Evolutionary conservation across 1,140 invertebrate genomes (phyloP).

Genomic region (Macrocentrus cingulum): DNA sequence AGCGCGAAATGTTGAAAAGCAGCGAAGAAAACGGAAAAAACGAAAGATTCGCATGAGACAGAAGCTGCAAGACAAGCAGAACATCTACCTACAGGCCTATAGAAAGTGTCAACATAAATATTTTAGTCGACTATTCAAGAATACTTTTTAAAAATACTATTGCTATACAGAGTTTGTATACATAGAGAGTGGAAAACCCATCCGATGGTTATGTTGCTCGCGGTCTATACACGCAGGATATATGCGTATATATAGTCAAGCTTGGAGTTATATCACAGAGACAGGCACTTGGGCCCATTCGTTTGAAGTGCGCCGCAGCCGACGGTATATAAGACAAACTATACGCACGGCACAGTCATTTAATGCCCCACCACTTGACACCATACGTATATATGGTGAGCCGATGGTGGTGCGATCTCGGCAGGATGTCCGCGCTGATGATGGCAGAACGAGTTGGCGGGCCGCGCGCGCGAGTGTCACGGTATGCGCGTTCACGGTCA

Average conservation of each 20-base stretch:
- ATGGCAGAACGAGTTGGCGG: not conserved
- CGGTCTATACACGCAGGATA: not conserved
- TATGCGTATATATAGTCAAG: slow-evolving; percentile 6
- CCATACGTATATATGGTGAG: slow-evolving; percentile 36
- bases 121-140: too few relatives aligned
- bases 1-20: too few relatives aligned
- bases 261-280: slow-evolving; percentile 57
- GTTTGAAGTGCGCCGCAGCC: slow-evolving; percentile 56
- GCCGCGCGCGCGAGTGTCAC: slow-evolving; percentile 11
- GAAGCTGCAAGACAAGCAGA: too few relatives aligned
- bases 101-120: too few relatives aligned
- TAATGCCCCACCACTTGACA: slow-evolving; percentile 50
- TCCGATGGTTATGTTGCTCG: too few relatives aligned
- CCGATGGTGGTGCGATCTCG: too few relatives aligned
- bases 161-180: too few relatives aligned
- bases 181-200: too few relatives aligned
- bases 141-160: too few relatives aligned
- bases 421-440: not conserved
- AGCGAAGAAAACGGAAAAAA: too few relatives aligned
- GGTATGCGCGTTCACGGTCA: slow-evolving; percentile 19
- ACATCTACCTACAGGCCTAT: too few relatives aligned
- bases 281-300: slow-evolving; percentile 59
- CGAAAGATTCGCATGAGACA: too few relatives aligned
- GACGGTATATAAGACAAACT: slow-evolving; percentile 61
- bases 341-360: slow-evolving; percentile 57